phyloP scores from a whole-genome alignment of 2,797 vertebrate species.

The Sebastes baramenuke region DNA sequence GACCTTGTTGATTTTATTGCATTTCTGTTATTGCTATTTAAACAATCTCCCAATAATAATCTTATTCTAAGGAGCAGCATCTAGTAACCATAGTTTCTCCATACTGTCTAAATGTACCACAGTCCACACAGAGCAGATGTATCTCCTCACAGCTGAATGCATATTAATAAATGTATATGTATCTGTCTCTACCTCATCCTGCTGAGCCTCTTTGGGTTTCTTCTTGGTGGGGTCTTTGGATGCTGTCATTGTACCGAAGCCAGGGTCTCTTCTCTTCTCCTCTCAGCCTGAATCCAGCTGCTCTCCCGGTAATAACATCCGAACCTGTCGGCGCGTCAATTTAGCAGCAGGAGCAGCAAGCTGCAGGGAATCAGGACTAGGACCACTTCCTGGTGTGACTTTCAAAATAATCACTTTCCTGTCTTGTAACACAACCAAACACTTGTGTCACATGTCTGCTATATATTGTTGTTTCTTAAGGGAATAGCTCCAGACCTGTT shows the following conservation, averaged over 20 bases:
- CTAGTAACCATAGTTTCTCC: background rate
- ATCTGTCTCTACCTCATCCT: conserved; percentile 61
- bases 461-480: background rate
- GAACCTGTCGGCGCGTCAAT: conserved; percentile 35
- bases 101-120: background rate
- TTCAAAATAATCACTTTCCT: conserved; percentile 46
- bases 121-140: background rate
- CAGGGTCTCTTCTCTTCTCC: background rate
- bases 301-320: conserved; percentile 52
- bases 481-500: background rate
- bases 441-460: rapidly evolving
- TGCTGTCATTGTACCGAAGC: conserved; percentile 64
- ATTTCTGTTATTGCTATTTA: background rate
- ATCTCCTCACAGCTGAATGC: background rate
- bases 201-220: conserved; percentile 65
- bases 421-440: background rate
- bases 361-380: rapidly evolving
- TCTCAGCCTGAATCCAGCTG: conserved; percentile 12
- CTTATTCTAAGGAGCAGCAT: background rate
- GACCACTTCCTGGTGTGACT: background rate
- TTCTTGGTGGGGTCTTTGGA: conserved; percentile 70
- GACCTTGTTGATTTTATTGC: background rate
- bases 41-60: background rate
- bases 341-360: conserved; percentile 29
- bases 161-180: background rate